Percentiles rank a stretch among this genome's conserved stretches.
Evolutionary conservation across 2,113 vertebrate species (phyloP).

Genomic region (Ochotona princeps): DNA sequence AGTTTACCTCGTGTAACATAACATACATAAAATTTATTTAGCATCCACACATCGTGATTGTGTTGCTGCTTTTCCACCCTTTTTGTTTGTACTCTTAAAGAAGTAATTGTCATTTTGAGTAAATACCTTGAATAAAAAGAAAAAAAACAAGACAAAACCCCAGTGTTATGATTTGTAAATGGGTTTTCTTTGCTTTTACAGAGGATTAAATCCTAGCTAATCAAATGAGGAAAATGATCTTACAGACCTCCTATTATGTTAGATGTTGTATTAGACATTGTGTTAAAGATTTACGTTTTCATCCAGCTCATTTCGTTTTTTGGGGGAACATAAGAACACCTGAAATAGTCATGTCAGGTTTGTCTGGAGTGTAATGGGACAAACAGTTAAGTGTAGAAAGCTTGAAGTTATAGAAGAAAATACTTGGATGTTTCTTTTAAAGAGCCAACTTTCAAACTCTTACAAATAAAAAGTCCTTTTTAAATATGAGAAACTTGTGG

Average conservation of each 20-base stretch:
- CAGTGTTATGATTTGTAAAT: slow-evolving; percentile 83
- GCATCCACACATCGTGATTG: slow-evolving; percentile 73
- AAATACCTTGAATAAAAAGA: slow-evolving; percentile 80
- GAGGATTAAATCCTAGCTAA: slow-evolving; percentile 80
- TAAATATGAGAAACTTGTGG: slow-evolving; percentile 75
- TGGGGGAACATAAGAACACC: slow-evolving; percentile 71
- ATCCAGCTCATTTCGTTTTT: slow-evolving; percentile 76
- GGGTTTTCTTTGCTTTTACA: slow-evolving; percentile 76
- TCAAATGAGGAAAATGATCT: slow-evolving; percentile 73
- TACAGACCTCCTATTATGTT: slow-evolving; percentile 78
- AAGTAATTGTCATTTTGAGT: slow-evolving; percentile 87
- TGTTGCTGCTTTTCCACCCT: slow-evolving; percentile 72
- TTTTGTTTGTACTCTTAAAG: slow-evolving; percentile 84
- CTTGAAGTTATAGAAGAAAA: slow-evolving; percentile 79
- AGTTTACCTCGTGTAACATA: too few relatives aligned
- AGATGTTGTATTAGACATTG: slow-evolving; percentile 78
- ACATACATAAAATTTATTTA: slow-evolving; percentile 73
- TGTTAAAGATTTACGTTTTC: slow-evolving; percentile 82
- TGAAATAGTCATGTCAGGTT: slow-evolving; percentile 80
- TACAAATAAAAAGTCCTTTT: slow-evolving; percentile 71
- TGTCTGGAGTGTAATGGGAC: slow-evolving; percentile 71
- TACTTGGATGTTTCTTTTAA: slow-evolving; percentile 74
- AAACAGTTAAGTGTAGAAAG: slow-evolving; percentile 79
- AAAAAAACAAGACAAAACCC: slow-evolving; percentile 73
- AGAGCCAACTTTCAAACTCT: slow-evolving; percentile 74